Base-by-base conservation (phyloP, 2,888 invertebrate species). In the Aproaerema taeniolella region DNA sequence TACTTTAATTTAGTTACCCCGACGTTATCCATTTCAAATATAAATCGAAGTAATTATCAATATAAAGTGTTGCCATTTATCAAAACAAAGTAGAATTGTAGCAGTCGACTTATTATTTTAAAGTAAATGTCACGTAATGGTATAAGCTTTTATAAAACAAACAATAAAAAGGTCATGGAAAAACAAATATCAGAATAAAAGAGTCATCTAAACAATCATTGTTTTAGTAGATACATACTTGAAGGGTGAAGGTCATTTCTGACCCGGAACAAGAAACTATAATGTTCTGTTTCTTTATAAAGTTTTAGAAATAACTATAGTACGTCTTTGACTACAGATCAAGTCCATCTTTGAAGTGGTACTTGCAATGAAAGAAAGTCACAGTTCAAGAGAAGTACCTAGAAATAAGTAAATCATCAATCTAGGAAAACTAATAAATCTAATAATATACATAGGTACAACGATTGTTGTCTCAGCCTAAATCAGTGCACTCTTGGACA, bases 121-220 rank as follows among this genome's bases (percentile, higher is more conserved):
- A 6, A 20, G 4, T 20, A 6, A 20, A 20, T 20, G 20, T 20
- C 20, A 20, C 7, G 20, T 20, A 20, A 20, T 7, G 20, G 20
- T 6, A 20, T 20, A 10, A n/a, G n/a, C n/a, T 15, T 25, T 20
- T 8, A 26, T 7, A 30, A 8, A 39, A 34, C 16, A 42, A 26
- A 44, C 38, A 41, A 51, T 49, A 44, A 38, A 55, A 59, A 56
- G 53, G 46, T 51, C 52, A 56, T 41, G 44, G 44, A 41, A 11
- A 50, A 55, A 46, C 45, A 55, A 50, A 56, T 49, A 35, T 42
- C 34, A 38, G 28, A 34, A 50, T 39, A 42, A 43, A 42, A 38
- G 17, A 41, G 17, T 20, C 17, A 33, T 41, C 28, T 39, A 7
- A n/a, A n/a, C n/a, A 39, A 29, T 28, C 24, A 43, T 28, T 31